These are phyloP conservation scores for Anoncus sp. DNA, from an alignment of 2,888 invertebrate species.

Conservation along the genomic window DNA sequence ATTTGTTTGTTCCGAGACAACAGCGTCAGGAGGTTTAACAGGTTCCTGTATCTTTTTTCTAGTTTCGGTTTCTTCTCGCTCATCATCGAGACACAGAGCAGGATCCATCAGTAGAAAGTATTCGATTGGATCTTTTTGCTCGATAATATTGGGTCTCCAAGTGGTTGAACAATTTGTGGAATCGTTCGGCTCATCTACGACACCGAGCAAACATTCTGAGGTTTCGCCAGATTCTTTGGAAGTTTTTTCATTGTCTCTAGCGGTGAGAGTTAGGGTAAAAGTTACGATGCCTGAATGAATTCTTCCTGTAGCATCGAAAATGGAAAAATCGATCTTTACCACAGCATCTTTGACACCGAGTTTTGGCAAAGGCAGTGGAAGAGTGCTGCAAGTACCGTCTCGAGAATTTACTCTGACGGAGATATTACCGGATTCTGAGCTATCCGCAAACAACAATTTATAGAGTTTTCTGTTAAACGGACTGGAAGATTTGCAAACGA, in stretches of 20 bases:
- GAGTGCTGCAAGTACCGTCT: constrained; percentile 68
- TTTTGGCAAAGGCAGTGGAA: constrained; percentile 79
- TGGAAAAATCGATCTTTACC: constrained; percentile 78
- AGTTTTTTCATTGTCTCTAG: no score
- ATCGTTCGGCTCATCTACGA: constrained; percentile 78
- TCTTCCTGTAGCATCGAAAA: constrained; percentile 67
- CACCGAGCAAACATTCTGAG: constrained; percentile 67
- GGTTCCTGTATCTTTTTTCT: constrained; percentile 58
- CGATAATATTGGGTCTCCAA: constrained; percentile 60
- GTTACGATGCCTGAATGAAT: constrained; percentile 75
- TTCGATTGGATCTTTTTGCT: constrained; percentile 59
- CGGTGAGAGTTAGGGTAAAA: constrained; percentile 74
- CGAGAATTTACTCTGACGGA: constrained; percentile 73
- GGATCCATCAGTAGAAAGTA: constrained; percentile 76
- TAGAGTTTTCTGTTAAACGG: constrained; percentile 79
- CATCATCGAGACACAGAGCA: constrained; percentile 65
- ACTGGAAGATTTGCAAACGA: constrained; percentile 73
- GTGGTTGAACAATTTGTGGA: constrained; percentile 72
- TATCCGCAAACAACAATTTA: constrained; percentile 75
- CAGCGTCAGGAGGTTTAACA: constrained; percentile 73
- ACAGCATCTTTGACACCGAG: constrained; percentile 71
- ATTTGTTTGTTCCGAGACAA: constrained; percentile 75
- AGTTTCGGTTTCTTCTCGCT: constrained; percentile 14
- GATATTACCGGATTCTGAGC: constrained; percentile 72
- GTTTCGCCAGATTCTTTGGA: no score